Evolutionary conservation across 1,140 invertebrate species (phyloP).

Genomic region (Zaprionus africanus): DNA sequence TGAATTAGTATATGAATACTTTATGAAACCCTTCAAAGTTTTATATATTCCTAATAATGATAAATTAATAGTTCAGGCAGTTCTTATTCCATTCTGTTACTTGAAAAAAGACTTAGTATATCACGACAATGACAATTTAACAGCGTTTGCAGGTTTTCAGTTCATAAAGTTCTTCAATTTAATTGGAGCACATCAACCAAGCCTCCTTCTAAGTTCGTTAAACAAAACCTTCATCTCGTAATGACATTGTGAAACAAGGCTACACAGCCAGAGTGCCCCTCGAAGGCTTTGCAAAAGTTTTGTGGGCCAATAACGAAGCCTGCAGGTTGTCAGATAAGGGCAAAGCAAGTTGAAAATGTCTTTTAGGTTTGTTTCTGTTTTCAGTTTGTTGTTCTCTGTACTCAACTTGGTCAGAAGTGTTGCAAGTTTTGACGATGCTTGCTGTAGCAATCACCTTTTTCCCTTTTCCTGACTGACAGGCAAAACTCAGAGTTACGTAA

Average conservation of each 20-base stretch:
- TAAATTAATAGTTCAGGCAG: too few species aligned
- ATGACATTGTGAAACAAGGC: neutral
- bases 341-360: slow-evolving; percentile 34
- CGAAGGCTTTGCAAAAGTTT: slow-evolving; percentile 22
- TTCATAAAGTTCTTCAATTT: neutral
- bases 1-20: too few species aligned
- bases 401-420: slow-evolving; percentile 52
- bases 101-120: too few species aligned
- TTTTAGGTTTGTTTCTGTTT: slow-evolving; percentile 44
- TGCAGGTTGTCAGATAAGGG: slow-evolving; percentile 67
- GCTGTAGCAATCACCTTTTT: slow-evolving; percentile 8
- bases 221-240: neutral
- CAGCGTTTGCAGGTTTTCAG: neutral
- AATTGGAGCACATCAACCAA: neutral
- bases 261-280: neutral
- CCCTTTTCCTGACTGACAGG: neutral
- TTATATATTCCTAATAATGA: too few species aligned
- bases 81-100: too few species aligned
- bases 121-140: neutral
- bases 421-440: neutral
- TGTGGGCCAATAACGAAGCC: slow-evolving; percentile 35
- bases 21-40: too few species aligned
- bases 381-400: slow-evolving; percentile 4
- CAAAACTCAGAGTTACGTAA: slow-evolving; percentile 55
- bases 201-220: neutral